Evolutionary conservation across 2,797 vertebrate species (phyloP).

Genomic region (Odontamblyopus rebecca): DNA sequence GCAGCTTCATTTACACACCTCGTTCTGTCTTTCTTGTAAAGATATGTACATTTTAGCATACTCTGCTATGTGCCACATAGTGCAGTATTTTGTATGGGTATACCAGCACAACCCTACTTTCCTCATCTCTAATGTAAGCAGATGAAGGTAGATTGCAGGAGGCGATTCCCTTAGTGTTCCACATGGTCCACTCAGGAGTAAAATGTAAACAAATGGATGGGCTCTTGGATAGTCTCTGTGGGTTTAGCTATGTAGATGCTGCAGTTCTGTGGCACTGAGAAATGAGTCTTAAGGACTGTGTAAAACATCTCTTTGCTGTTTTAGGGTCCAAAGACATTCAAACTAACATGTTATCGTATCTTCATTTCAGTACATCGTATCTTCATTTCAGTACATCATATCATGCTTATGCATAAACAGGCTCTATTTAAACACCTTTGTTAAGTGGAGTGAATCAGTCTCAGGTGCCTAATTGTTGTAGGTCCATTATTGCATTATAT

Average conservation of each 20-base stretch:
- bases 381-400: slow-evolving; percentile 5
- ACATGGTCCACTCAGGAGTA: slow-evolving; percentile 23
- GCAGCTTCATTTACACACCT: slow-evolving; percentile 60
- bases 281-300: slow-evolving; percentile 55
- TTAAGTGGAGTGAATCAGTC: slow-evolving; percentile 63
- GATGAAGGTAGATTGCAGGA: slow-evolving; percentile 48
- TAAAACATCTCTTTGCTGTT: slow-evolving; percentile 68
- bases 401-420: too few species aligned
- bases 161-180: slow-evolving; percentile 45
- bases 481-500: slow-evolving; percentile 71
- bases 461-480: slow-evolving; percentile 75
- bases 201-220: slow-evolving; percentile 30
- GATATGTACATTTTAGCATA: slow-evolving; percentile 63
- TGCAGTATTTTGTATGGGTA: slow-evolving; percentile 56
- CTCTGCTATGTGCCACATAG: slow-evolving; percentile 66
- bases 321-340: slow-evolving; percentile 68
- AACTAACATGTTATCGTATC: slow-evolving; percentile 36
- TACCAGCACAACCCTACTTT: slow-evolving; percentile 49
- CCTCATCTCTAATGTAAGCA: slow-evolving; percentile 45
- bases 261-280: slow-evolving; percentile 37
- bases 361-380: slow-evolving; percentile 24
- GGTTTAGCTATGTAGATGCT: slow-evolving; percentile 26
- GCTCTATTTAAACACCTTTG: slow-evolving; percentile 51
- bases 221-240: slow-evolving; percentile 25
- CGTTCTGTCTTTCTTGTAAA: slow-evolving; percentile 57